Percentiles rank a stretch among this genome's conserved stretches.
These are phyloP conservation scores for Phataginus tetradactyla DNA, from an alignment of 2,797 vertebrate species.

Conservation along the genomic window DNA sequence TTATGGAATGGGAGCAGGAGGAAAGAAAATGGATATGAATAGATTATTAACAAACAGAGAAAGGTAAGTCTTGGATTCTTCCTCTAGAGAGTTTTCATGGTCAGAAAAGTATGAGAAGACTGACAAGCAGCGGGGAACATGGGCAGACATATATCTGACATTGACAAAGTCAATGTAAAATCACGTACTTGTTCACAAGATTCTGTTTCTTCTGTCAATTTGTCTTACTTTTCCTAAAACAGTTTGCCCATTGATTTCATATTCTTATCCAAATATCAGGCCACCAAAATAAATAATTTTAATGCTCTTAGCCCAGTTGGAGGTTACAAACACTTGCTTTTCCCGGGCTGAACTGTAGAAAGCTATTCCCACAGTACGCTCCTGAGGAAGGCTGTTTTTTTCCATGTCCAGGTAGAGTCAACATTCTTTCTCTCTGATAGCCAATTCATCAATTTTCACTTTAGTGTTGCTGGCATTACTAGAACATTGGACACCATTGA, in stretches of 20 bases:
- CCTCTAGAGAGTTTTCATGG: neutral
- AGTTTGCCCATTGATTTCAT: neutral
- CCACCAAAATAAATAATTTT: neutral
- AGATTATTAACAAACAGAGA: neutral
- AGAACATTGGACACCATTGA: neutral
- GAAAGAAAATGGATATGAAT: neutral
- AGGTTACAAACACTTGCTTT: neutral
- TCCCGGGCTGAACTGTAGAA: neutral
- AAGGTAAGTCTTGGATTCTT: neutral
- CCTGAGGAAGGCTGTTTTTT: neutral
- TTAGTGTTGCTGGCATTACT: neutral
- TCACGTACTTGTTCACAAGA: neutral
- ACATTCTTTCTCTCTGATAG: neutral
- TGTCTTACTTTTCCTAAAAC: neutral
- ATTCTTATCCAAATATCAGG: neutral
- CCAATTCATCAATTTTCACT: neutral
- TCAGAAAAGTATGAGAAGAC: neutral
- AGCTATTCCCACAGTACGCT: no score
- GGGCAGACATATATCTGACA: neutral
- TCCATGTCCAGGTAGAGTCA: neutral
- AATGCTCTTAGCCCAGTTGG: neutral
- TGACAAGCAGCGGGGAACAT: neutral
- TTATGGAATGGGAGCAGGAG: neutral
- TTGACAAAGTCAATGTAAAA: neutral
- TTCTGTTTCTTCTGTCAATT: neutral